Evolutionary conservation across 2,113 vertebrate genomes (phyloP).

Genomic region (Misgurnus anguillicaudatus): DNA sequence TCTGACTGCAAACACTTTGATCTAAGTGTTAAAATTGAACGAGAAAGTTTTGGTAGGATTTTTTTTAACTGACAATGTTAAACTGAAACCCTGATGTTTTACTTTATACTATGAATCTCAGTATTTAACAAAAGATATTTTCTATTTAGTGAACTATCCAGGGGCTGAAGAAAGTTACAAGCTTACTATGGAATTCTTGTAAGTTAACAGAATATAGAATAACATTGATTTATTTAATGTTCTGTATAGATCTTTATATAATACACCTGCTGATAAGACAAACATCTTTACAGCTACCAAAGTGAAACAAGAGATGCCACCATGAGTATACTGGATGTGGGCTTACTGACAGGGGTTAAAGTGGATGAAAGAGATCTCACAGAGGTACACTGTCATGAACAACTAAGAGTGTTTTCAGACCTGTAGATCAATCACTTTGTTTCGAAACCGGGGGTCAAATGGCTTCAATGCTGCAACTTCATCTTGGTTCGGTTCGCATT

Average conservation of each 20-base stretch:
- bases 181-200: constrained; percentile 39
- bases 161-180: constrained; percentile 26
- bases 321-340: constrained; percentile 66
- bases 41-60: constrained; percentile 7
- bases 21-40: constrained; percentile 56
- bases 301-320: constrained; percentile 55
- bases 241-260: too few species aligned
- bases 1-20: constrained; percentile 76
- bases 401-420: background rate
- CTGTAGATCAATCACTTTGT: too few species aligned
- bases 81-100: too few species aligned
- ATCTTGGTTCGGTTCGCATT: too few species aligned
- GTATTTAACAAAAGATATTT: background rate
- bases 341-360: constrained; percentile 63
- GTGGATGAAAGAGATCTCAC: constrained; percentile 57
- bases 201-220: background rate
- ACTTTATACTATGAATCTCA: too few species aligned
- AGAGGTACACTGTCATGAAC: constrained; percentile 49
- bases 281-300: constrained; percentile 38
- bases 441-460: too few species aligned
- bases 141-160: background rate
- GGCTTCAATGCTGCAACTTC: too few species aligned
- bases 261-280: too few species aligned
- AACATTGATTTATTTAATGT: too few species aligned
- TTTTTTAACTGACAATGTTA: background rate